Percentiles rank a stretch among this genome's conserved stretches.
Evolutionary conservation across 2,797 vertebrate species (phyloP).

Genomic region (Periophthalmus magnuspinnatus): DNA sequence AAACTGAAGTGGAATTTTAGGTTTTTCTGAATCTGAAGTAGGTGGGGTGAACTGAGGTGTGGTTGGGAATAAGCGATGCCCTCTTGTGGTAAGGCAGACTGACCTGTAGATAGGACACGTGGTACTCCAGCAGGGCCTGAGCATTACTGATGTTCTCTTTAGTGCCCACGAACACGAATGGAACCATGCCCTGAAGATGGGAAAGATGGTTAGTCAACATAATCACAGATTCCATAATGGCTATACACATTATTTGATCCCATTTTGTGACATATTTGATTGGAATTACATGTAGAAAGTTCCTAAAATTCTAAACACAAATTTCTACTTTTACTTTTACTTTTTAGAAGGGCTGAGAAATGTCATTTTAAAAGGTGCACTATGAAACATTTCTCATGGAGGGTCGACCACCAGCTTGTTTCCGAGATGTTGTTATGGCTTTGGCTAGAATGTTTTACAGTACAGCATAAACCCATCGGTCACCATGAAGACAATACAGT

Average conservation of each 20-base stretch:
- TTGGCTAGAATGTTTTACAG: too few species aligned
- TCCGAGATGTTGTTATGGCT: too few species aligned
- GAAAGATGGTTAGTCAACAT: neutral
- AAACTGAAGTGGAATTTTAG: too few species aligned
- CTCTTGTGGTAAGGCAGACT: conserved; percentile 35
- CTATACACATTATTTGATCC: neutral
- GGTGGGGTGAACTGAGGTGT: too few species aligned
- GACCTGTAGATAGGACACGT: conserved; percentile 91
- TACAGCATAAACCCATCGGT: too few species aligned
- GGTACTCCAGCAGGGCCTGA: conserved; percentile 90
- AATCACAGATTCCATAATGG: neutral
- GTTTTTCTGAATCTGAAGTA: neutral
- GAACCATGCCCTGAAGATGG: conserved; percentile 85
- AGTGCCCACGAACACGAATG: conserved; percentile 92
- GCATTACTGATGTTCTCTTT: conserved; percentile 94
- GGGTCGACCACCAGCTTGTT: too few species aligned
- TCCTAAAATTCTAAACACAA: too few species aligned
- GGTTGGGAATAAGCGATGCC: neutral
- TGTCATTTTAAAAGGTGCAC: too few species aligned
- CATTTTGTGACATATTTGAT: neutral
- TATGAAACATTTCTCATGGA: too few species aligned
- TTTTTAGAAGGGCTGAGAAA: too few species aligned
- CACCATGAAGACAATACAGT: too few species aligned
- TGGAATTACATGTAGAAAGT: neutral
- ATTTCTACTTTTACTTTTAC: too few species aligned